These are phyloP conservation scores for Bembecia ichneumoniformis DNA, from an alignment of 2,888 invertebrate genomes.

Conservation along the genomic window DNA sequence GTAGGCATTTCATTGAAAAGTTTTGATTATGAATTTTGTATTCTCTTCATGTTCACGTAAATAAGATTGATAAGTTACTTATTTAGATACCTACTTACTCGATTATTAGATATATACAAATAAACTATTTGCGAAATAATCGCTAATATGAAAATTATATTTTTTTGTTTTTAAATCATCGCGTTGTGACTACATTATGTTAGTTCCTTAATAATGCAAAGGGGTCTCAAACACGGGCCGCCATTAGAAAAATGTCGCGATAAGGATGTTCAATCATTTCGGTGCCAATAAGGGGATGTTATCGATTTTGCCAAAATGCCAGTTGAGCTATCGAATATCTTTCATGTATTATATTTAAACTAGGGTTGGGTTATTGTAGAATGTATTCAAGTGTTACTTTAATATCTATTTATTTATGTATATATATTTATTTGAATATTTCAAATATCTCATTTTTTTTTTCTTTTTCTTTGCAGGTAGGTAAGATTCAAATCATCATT, in stretches of 20 bases:
- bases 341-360: slow-evolving; percentile 28
- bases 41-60: too few species aligned
- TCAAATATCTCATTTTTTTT: background rate
- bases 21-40: too few species aligned
- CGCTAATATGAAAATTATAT: too few species aligned
- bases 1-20: too few species aligned
- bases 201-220: slow-evolving; percentile 45
- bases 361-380: slow-evolving; percentile 16
- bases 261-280: slow-evolving; percentile 73
- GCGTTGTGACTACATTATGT: too few species aligned
- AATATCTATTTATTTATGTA: background rate
- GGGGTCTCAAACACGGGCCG: slow-evolving; percentile 64
- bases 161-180: too few species aligned
- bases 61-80: too few species aligned
- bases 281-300: slow-evolving; percentile 67
- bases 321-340: slow-evolving; percentile 55
- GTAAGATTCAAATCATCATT: background rate
- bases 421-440: background rate
- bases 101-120: too few species aligned
- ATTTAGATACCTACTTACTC: too few species aligned
- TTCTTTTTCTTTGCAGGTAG: background rate
- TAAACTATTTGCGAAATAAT: too few species aligned
- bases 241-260: slow-evolving; percentile 73
- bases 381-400: background rate
- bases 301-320: slow-evolving; percentile 70